phyloP scores from a whole-genome alignment of 2,888 invertebrate genomes.

The Erannis defoliaria region DNA sequence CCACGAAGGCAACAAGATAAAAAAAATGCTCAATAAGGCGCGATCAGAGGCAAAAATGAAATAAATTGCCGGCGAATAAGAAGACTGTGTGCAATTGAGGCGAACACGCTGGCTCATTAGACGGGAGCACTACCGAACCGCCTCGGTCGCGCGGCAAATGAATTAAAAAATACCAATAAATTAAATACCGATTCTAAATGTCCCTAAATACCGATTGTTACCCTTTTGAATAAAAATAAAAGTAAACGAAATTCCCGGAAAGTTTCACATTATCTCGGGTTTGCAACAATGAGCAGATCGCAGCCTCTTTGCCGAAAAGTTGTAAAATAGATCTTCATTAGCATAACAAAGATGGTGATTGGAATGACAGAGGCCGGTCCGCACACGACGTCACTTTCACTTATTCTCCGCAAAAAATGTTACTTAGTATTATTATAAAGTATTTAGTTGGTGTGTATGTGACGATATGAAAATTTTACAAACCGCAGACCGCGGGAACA shows the following conservation, averaged over 20 bases:
- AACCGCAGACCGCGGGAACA: constrained; percentile 75
- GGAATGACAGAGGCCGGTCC: constrained; percentile 70
- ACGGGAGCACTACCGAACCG: constrained; percentile 60
- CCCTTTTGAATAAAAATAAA: constrained; percentile 56
- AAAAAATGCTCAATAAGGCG: constrained; percentile 85
- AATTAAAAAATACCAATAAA: constrained; percentile 51
- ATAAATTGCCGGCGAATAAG: constrained; percentile 86
- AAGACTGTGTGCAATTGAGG: constrained; percentile 85
- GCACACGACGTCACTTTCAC: constrained; percentile 78
- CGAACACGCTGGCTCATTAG: constrained; percentile 86
- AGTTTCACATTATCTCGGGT: constrained; percentile 67
- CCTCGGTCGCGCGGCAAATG: constrained; percentile 45
- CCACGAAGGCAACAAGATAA: constrained; percentile 85
- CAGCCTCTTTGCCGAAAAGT: constrained; percentile 76
- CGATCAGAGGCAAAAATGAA: constrained; percentile 86
- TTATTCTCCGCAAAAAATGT: constrained; percentile 62
- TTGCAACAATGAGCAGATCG: constrained; percentile 65
- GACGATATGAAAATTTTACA: constrained; percentile 71
- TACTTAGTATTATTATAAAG: constrained; percentile 61
- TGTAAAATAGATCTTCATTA: constrained; percentile 78
- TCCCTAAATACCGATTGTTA: constrained; percentile 43
- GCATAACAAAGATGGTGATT: constrained; percentile 82
- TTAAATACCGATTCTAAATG: constrained; percentile 49
- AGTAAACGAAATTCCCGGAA: constrained; percentile 68
- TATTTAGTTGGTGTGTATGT: constrained; percentile 59